Evolutionary conservation across 1,140 invertebrate species (phyloP), one percentile per base, ranked within the genome.

Genomic region (Hycleus phaleratus): DNA sequence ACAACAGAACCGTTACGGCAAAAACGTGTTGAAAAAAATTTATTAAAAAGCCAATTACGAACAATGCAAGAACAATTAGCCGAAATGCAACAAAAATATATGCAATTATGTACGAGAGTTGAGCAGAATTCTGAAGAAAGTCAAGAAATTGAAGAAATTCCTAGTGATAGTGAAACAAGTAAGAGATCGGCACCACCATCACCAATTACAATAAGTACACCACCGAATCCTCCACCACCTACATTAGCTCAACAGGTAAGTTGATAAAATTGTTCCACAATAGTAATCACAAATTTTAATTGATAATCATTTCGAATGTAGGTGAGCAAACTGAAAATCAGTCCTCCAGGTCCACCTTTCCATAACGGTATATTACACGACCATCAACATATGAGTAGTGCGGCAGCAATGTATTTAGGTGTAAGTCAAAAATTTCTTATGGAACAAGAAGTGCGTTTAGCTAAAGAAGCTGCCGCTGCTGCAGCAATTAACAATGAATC

Each of bases 71-170:
- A 93, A 66, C 91, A 95, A 73, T 75, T 95, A 53, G 89, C 88
- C 2, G 85, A 86, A 69, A 93, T 95, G 85, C 90, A 93, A 75
- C 88, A 93, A 71, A 90, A 91, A 69, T 95, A 94, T 72, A 81
- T 88, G 66, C 87, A 93, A 71, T 76, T 93, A 62, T 91, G 87
- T 72, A 90, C 85, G 69, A 79, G 89, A 67, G 89, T 91, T 83
- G 87, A 90, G 63, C 85, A 88, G 67, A 80, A 81, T 54, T 79
- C 77, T 18, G 82, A 84, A 61, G 82, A 84, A 62, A 84, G 82
- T 50, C 81, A 83, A 63, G 84, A 87, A 67, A 82, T 85, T 56
- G 85, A 88, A 63, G 88, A 89, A 65, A 82, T 82, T 47, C 79
- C 76, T 63, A 84, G 82, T 78, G 83, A 87, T 69, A 77, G 84